Percentiles rank a stretch among this genome's conserved stretches.
phyloP scores from a whole-genome alignment of 2,797 vertebrate genomes.

The Pyrocephalus nanus region DNA sequence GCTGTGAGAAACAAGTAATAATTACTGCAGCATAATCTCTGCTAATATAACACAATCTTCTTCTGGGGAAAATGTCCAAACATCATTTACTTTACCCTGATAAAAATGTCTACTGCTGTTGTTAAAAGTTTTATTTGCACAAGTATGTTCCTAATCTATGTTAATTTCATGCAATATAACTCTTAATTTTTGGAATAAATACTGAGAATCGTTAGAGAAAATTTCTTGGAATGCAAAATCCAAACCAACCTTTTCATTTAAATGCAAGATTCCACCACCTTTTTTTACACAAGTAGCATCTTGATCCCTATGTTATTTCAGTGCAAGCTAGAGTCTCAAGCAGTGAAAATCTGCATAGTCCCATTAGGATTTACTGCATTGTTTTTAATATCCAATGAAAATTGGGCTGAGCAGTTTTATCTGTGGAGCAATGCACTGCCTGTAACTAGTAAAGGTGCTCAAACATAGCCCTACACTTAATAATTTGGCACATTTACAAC shows the following conservation, averaged over 20 bases:
- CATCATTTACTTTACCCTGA: constrained; percentile 11
- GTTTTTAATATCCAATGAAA: constrained; percentile 9
- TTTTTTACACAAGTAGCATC: constrained; percentile 55
- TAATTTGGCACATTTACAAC: constrained; percentile 63
- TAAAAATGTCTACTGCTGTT: constrained; percentile 48
- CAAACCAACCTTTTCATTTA: constrained; percentile 20
- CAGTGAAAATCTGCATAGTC: constrained; percentile 26
- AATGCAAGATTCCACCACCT: constrained; percentile 38
- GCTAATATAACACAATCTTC: constrained; percentile 11
- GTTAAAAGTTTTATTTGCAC: constrained; percentile 58
- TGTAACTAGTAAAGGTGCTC: constrained; percentile 46
- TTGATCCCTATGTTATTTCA: not conserved
- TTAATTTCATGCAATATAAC: constrained; percentile 72
- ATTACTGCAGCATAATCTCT: constrained; percentile 41
- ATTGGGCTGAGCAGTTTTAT: constrained; percentile 19
- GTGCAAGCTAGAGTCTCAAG: constrained; percentile 21
- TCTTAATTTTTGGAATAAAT: constrained; percentile 59
- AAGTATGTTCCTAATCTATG: constrained; percentile 69
- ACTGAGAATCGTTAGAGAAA: constrained; percentile 54
- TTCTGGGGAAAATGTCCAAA: constrained; percentile 38
- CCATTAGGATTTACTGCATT: constrained; percentile 12
- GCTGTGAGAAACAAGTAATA: constrained; percentile 26
- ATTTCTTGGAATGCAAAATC: constrained; percentile 56
- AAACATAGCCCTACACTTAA: constrained; percentile 41
- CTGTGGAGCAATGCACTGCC: constrained; percentile 24